Evolutionary conservation across 2,797 vertebrate species (phyloP).

Genomic region (Sebastes nivosus): DNA sequence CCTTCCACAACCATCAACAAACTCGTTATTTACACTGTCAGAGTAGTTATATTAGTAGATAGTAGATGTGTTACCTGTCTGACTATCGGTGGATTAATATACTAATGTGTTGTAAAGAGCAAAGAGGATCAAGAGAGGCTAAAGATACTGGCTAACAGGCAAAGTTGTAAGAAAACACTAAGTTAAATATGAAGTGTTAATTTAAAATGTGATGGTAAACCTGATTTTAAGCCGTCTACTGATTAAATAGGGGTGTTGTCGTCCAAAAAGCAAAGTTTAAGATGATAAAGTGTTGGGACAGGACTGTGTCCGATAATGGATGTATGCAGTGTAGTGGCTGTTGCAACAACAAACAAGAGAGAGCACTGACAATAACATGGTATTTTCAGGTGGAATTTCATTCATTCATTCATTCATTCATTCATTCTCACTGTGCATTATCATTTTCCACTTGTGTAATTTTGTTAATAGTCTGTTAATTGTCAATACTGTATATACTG

Average conservation of each 20-base stretch:
- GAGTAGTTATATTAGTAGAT: background rate
- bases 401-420: too few species aligned
- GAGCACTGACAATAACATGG: accelerated
- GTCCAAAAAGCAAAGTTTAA: too few species aligned
- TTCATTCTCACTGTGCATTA: too few species aligned
- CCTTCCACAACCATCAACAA: background rate
- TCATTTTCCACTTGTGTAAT: too few species aligned
- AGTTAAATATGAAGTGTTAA: accelerated
- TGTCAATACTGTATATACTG: too few species aligned
- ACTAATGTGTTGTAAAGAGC: background rate
- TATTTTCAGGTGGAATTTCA: too few species aligned
- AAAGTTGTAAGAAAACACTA: background rate
- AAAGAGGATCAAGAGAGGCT: background rate
- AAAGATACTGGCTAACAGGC: background rate
- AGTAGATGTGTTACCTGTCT: background rate
- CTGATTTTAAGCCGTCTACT: background rate
- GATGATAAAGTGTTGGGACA: accelerated
- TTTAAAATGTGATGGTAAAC: background rate
- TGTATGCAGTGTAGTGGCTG: background rate
- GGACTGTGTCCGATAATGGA: background rate
- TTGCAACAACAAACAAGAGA: background rate
- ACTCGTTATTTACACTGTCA: background rate
- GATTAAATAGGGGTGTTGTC: accelerated
- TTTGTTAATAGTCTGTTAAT: too few species aligned
- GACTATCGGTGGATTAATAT: accelerated